Percentiles rank a stretch among this genome's conserved stretches.
Evolutionary conservation across 2,113 vertebrate genomes (phyloP).

Genomic region (Cololabis saira): DNA sequence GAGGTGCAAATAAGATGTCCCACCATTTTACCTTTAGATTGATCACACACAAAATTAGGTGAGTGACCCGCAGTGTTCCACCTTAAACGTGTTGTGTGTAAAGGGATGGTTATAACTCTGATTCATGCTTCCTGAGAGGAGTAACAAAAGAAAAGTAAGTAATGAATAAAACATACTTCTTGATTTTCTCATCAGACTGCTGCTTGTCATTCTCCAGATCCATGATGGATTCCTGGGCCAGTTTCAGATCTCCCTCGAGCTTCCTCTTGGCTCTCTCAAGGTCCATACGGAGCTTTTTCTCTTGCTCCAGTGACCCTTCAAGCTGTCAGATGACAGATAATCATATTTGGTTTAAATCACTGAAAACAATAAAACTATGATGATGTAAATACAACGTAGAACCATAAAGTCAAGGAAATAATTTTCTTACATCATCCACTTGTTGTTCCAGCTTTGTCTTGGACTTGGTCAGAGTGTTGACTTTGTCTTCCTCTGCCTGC

Average conservation of each 20-base stretch:
- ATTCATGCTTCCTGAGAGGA: too few relatives aligned
- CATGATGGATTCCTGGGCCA: constrained; percentile 79
- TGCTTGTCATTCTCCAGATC: constrained; percentile 80
- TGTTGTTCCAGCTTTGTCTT: constrained; percentile 83
- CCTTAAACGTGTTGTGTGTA: too few relatives aligned
- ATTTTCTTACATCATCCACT: constrained; percentile 74
- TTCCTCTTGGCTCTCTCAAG: constrained; percentile 84
- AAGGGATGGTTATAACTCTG: too few relatives aligned
- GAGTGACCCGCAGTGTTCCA: too few relatives aligned
- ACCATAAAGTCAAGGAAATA: neutral
- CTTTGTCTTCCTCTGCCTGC: constrained; percentile 93
- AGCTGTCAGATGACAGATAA: constrained; percentile 68
- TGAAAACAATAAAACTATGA: too few relatives aligned
- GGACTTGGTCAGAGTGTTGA: constrained; percentile 87
- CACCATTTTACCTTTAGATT: neutral
- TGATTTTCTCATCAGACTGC: constrained; percentile 72
- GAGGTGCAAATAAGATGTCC: neutral
- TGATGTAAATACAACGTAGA: too few relatives aligned
- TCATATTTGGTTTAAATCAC: neutral
- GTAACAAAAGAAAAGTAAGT: too few relatives aligned
- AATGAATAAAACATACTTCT: constrained; percentile 49
- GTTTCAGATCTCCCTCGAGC: constrained; percentile 79
- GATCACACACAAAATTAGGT: neutral
- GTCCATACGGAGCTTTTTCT: constrained; percentile 88
- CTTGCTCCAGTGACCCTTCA: constrained; percentile 88